These are phyloP conservation scores for Meghimatium bilineatum DNA, from an alignment of 2,888 invertebrate species.

Conservation along the genomic window DNA sequence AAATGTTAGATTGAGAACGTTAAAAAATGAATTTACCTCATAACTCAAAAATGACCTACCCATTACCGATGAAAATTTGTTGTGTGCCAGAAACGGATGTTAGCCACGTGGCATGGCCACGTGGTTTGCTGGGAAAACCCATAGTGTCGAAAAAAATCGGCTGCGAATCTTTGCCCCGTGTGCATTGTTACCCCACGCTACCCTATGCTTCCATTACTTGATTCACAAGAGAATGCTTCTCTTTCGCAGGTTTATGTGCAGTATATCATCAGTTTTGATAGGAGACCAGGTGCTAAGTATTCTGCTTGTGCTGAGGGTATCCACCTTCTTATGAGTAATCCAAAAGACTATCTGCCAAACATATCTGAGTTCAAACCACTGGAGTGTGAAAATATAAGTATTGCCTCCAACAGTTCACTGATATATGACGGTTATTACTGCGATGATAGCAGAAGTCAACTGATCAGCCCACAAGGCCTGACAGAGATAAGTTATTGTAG, in stretches of 20 bases:
- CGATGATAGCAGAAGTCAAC: neutral
- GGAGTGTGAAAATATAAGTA: neutral
- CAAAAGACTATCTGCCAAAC: neutral
- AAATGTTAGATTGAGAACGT: no score
- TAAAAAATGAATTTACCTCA: no score
- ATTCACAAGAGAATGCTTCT: neutral
- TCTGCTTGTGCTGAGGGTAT: slow-evolving; percentile 13
- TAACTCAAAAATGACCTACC: no score
- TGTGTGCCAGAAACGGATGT: no score
- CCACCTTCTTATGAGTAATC: neutral
- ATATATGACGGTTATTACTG: slow-evolving; percentile 22
- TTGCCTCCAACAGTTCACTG: neutral
- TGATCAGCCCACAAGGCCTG: neutral
- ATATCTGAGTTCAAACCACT: neutral
- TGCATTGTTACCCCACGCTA: no score
- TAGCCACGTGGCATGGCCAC: no score
- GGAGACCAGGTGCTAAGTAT: neutral
- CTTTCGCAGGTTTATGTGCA: slow-evolving; percentile 24
- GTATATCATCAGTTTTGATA: slow-evolving; percentile 24
- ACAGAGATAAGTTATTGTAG: slow-evolving; percentile 8
- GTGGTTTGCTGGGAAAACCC: no score
- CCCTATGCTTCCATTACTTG: neutral
- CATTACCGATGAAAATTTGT: no score
- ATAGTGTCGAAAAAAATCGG: no score
- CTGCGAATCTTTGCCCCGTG: no score